Conservation (phyloP, 1,140 invertebrate genomes). For the Heliconius nattereri region DNA sequence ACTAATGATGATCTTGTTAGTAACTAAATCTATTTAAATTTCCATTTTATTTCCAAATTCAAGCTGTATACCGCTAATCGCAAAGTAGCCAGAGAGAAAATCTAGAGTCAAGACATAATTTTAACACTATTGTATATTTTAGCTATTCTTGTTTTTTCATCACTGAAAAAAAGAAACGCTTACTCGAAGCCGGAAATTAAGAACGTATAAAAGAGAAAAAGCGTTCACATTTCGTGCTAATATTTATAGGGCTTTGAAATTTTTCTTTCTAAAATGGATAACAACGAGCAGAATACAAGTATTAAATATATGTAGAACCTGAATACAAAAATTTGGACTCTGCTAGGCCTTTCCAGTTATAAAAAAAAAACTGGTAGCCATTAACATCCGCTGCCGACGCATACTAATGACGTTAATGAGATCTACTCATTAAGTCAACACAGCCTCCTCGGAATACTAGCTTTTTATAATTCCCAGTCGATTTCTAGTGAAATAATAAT, state of each 20-base stretch:
- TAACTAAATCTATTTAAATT: no score
- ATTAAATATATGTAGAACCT: conserved; percentile 13
- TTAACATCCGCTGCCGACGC: conserved; percentile 33
- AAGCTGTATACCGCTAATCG: no score
- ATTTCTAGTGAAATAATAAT: conserved; percentile 28
- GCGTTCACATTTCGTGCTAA: neutral
- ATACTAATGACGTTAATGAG: conserved; percentile 43
- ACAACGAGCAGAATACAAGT: neutral
- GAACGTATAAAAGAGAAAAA: no score
- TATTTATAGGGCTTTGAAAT: neutral
- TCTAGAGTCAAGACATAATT: no score
- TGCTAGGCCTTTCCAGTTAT: conserved; percentile 22
- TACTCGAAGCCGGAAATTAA: no score
- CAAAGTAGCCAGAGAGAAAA: no score
- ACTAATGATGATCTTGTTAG: neutral
- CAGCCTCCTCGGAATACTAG: conserved; percentile 20
- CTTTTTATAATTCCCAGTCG: conserved; percentile 32
- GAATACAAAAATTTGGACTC: neutral
- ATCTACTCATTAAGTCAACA: conserved; percentile 39
- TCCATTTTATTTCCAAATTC: no score
- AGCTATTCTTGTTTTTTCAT: no score
- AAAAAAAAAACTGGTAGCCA: conserved; percentile 38
- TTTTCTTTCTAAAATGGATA: neutral
- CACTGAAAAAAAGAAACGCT: no score
- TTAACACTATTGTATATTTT: no score